Conservation (phyloP, 2,113 vertebrate genomes). For the Lipotes vexillifer region DNA sequence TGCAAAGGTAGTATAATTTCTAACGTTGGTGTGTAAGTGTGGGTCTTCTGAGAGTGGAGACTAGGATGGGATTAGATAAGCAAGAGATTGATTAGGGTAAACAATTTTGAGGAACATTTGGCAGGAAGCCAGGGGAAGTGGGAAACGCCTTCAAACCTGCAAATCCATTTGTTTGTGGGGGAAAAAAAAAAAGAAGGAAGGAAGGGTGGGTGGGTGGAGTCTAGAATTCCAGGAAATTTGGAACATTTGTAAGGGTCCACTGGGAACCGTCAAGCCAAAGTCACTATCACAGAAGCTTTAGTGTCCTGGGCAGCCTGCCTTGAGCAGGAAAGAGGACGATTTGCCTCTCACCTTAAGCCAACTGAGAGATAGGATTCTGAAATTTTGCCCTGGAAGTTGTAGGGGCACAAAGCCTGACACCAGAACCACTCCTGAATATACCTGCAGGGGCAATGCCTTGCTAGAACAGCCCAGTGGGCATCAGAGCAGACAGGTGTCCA, state of each 20-base stretch:
- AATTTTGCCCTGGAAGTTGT: neutral
- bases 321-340: neutral
- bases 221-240: neutral
- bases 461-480: neutral
- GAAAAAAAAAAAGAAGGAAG: accelerated
- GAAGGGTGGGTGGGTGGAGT: accelerated
- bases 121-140: neutral
- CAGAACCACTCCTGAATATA: neutral
- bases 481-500: neutral
- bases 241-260: neutral
- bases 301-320: neutral
- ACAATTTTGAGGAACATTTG: neutral
- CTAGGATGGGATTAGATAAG: accelerated
- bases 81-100: neutral
- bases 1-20: neutral
- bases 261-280: neutral
- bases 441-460: accelerated
- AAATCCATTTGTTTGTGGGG: no score
- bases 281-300: neutral
- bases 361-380: no score
- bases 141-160: neutral
- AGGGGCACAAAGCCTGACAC: no score
- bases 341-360: neutral
- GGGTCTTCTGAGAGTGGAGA: neutral
- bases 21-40: accelerated